Evolutionary conservation across 2,888 invertebrate species (phyloP), one percentile per base, ranked within the genome.

Genomic region (Globia sparganii): DNA sequence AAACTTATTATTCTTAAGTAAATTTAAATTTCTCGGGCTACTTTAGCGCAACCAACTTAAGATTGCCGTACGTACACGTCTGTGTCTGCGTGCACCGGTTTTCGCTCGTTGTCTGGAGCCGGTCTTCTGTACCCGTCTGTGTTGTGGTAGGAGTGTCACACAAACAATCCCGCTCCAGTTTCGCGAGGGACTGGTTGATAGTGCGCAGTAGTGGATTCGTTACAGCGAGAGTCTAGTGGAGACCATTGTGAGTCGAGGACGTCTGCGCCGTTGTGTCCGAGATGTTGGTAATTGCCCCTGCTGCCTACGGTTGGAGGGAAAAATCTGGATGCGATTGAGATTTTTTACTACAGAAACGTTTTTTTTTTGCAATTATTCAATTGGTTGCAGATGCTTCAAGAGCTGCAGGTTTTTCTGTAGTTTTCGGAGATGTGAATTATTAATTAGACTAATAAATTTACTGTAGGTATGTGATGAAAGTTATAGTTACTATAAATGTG

Each of bases 181-280:
- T 93, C 92, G 91, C 93, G 92, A 93, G 94, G 94, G 94, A 93
- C 92, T 83, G 88, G 93, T 92, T 94, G 95, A 94, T 94, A 94
- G 94, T 93, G 93, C 92, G 89, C 90, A 92, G 93, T 94, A 94
- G 95, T 94, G 95, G 94, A 95, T 95, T 96, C 96, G 96, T 96
- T 96, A 96, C 95, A 94, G 94, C 93, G 94, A 91, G 92, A 92
- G 92, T 95, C 94, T 94, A 96, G 96, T 93, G 95, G 92, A 90
- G 88, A 91, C 95, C 93, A 96, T 96, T 96, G 96, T 96, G 96
- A 94, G 89, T 94, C 90, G 94, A 96, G 95, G 91, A 94, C 95
- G 95, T 94, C 95, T 94, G 94, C 94, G 93, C 94, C 92, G 95
- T 95, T 95, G 95, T 95, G 96, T 96, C 96, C 96, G 94, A 96